Base-by-base conservation (phyloP, 37 sponge, comb jelly and placozoan genomes). In the Cladorhizidae sp. region DNA sequence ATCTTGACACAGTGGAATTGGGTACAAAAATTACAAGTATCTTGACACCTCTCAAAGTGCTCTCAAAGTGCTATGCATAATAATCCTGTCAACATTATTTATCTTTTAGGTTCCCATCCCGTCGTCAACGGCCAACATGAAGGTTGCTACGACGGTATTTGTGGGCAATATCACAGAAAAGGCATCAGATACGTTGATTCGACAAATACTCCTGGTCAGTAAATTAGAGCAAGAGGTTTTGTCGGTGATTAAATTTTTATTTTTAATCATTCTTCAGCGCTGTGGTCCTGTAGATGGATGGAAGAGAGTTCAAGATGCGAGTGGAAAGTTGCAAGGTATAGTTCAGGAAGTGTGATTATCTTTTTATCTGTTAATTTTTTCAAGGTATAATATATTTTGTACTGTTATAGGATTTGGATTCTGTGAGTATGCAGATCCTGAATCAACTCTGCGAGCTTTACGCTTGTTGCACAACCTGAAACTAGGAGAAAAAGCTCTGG, bases 241-340 rank as follows among this genome's bases (percentile, higher is more conserved):
- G 57, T 55, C 14, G 6, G 11, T 38, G 78, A 73, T 32, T 57
- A 33, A 2, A 70, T 74, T 29, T 20, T 73, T 57, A 22, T 80
- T 23, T 50, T 40, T 74, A 36, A 22, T 42, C 73, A 21, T 55
- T 6, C 63, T 39, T 0, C 73, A 97, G 98, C 75, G 94, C 43
- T 98, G 99, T 91, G 99, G 99, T 7, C 64, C 67, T 29, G 90
- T 98, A 26, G 86, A 89, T 26, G 85, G 88, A n/a, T 98, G 99
- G 99, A 98, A 98, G 82, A 86, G 99, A 39, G 96, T 98, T 0
- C 96, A 98, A 72, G 96, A 91, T 77, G 96, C 99, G 0, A 80
- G 92, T 14, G 96, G 99, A 43, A 95, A 95, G 57, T 76, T 98
- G 75, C 99, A 98, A 86, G 94, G 96, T 96, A 35, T 35, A 8